Conservation (phyloP, 2,113 vertebrate species). For the Malurus elegans region DNA sequence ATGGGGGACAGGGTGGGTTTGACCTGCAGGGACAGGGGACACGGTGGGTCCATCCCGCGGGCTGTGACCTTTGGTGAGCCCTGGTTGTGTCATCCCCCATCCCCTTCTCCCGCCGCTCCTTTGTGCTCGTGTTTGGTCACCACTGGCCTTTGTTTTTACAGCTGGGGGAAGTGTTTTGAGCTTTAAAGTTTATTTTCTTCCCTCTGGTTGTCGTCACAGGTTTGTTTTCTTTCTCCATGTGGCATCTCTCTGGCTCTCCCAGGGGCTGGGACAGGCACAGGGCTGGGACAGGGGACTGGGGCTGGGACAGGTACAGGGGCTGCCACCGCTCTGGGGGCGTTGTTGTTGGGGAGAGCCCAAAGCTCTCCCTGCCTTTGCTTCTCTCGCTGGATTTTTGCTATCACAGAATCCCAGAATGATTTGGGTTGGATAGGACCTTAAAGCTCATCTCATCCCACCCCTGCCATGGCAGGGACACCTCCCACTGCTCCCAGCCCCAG, state of each 20-base stretch:
- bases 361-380: background rate
- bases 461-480: background rate
- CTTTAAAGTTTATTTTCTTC: slow-evolving; percentile 60
- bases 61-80: background rate
- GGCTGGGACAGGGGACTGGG: background rate
- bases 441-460: accelerated
- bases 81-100: background rate
- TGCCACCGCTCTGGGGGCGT: background rate
- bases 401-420: background rate
- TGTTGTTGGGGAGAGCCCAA: background rate
- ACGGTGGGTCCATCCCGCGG: accelerated
- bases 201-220: slow-evolving; percentile 53
- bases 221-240: slow-evolving; percentile 44
- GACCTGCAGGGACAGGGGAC: background rate
- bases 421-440: background rate
- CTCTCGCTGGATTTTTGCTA: background rate
- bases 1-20: background rate
- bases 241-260: slow-evolving; percentile 41
- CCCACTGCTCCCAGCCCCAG: background rate
- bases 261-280: background rate
- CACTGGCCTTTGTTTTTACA: slow-evolving; percentile 61
- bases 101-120: slow-evolving; percentile 9
- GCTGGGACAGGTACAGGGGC: background rate
- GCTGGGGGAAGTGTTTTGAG: slow-evolving; percentile 66
- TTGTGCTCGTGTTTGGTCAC: slow-evolving; percentile 51